Evolutionary conservation across 2,888 invertebrate genomes (phyloP), one percentile per base, ranked within the genome.

Genomic region (Acleris literana): DNA sequence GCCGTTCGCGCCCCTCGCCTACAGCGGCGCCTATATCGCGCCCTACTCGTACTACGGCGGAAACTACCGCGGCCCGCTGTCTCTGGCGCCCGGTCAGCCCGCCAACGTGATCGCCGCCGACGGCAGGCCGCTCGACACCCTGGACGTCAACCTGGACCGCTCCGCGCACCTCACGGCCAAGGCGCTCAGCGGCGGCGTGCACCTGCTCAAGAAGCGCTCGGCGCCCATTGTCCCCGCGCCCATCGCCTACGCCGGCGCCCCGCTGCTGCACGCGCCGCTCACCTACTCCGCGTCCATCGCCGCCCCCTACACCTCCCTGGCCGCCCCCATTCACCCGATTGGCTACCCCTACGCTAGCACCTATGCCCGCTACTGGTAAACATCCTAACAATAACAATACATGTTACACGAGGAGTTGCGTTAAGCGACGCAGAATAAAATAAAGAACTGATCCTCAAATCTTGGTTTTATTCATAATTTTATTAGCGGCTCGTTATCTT

Each of bases 81-180:
- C 92, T n/a, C 82, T 92, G 65, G 89, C 90, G 1, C 92, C 90
- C 16, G 88, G 90, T 44, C 88, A 90, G 75, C 91, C 91, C 69
- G 92, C 92, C 73, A 86, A 85, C 77, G 80, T 92, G 65, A 75
- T 90, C 63, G 89, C 78, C 5, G 82, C 89, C 18, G 90, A 88
- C 71, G 91, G 92, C 77, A 85, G 89, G 76, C 91, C 91, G 9
- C 79, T 92, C 33, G 91, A 91, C 73, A 92, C 92, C 54, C 74
- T 90, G 74, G 90, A 90, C 49, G 91, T 92, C 25, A 90, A 90
- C 82, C 69, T 89, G 79, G 90, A 90, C 82, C 89, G 89, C 69
- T 82, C 88, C n/a, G 88, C 88, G 13, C 91, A 55, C 78, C 75
- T 77, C 75, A 86, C 87, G 51, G 88, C 90, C n/a, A 90, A 90